phyloP scores from a whole-genome alignment of 2,797 vertebrate species.

The Enteromius trimaculatus region DNA sequence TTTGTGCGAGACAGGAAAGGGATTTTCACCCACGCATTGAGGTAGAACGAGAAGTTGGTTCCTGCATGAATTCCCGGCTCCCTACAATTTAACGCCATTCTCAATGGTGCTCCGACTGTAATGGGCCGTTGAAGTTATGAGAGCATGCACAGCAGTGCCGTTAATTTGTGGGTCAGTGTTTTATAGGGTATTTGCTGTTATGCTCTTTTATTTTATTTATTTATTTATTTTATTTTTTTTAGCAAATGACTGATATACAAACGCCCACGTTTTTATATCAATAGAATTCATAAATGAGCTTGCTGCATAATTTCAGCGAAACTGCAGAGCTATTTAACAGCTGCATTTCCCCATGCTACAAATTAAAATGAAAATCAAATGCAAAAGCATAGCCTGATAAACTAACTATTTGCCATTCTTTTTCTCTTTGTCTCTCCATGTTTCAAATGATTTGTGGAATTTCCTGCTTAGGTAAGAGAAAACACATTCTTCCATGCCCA shows the following conservation, averaged over 20 bases:
- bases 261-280: constrained; percentile 7
- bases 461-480: constrained; percentile 50
- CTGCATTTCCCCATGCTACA: constrained; percentile 38
- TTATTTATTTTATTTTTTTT: too few species aligned
- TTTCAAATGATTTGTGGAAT: constrained; percentile 35
- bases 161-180: constrained; percentile 38
- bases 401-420: constrained; percentile 41
- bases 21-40: constrained; percentile 45
- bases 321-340: constrained; percentile 47
- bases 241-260: constrained; percentile 40
- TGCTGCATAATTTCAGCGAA: constrained; percentile 40
- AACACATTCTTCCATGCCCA: constrained; percentile 17
- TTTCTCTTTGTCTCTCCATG: constrained; percentile 35
- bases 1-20: constrained; percentile 42
- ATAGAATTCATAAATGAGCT: constrained; percentile 36
- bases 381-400: constrained; percentile 47
- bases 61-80: constrained; percentile 5
- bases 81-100: constrained; percentile 40
- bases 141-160: constrained; percentile 22
- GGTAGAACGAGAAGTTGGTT: constrained; percentile 8
- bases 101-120: constrained; percentile 35
- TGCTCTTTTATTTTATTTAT: constrained; percentile 8
- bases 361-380: constrained; percentile 41
- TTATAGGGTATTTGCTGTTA: constrained; percentile 7
- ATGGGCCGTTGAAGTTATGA: constrained; percentile 46